A percentile compares a stretch with the other conserved stretches of the same genome.
Evolutionary conservation across 2,888 invertebrate species (phyloP).

Genomic region (Pterostichus madidus): DNA sequence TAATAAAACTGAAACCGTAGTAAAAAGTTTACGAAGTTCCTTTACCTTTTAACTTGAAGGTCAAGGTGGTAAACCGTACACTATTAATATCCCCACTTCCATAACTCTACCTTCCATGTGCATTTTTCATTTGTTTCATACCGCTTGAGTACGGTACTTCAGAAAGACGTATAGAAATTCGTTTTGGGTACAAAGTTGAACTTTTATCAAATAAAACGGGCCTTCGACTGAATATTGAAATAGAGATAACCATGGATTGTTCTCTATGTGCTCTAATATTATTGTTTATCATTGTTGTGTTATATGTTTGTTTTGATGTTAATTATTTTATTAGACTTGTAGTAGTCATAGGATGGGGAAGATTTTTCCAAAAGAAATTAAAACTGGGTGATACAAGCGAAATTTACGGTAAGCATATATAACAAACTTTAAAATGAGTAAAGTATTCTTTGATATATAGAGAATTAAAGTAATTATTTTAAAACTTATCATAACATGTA

Average conservation of each 20-base stretch:
- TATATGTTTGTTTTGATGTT: constrained; percentile 87
- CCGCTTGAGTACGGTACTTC: background rate
- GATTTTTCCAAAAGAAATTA: constrained; percentile 83
- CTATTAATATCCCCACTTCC: constrained; percentile 1
- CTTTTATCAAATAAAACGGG: constrained; percentile 28
- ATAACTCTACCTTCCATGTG: background rate
- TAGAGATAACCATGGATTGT: constrained; percentile 65
- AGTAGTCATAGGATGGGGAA: constrained; percentile 83
- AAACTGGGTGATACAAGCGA: constrained; percentile 84
- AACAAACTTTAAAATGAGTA: background rate
- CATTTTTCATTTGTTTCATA: background rate
- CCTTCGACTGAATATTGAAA: constrained; percentile 72
- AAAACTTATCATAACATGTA: constrained; percentile 1
- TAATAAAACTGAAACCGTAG: too few species aligned
- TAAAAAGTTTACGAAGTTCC: background rate
- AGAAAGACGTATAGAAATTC: background rate
- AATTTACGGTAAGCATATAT: constrained; percentile 83
- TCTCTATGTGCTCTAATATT: constrained; percentile 58
- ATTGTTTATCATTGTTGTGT: constrained; percentile 76
- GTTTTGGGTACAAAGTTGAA: constrained; percentile 1
- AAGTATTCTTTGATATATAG: constrained; percentile 4
- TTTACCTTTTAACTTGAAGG: constrained; percentile 24
- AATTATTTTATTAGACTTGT: constrained; percentile 86
- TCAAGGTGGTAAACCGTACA: constrained; percentile 5
- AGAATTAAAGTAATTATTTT: background rate